Base-by-base conservation (phyloP, 2,888 invertebrate species). In the Gymnoscelis rufifasciata region DNA sequence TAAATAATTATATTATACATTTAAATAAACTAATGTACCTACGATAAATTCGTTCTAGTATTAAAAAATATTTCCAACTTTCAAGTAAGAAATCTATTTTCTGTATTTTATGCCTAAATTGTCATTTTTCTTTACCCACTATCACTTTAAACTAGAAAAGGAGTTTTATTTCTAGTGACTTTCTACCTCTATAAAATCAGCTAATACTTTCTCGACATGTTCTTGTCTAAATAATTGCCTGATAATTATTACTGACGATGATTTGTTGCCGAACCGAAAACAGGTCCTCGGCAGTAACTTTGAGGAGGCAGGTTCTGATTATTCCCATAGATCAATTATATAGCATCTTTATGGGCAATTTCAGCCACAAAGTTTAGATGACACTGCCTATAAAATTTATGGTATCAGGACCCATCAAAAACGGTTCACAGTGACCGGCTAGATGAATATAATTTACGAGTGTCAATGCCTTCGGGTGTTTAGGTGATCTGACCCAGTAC, bases 371-470 rank as follows among this genome's bases (percentile, higher is more conserved):
- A 56, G 52, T 57, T 59, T 55, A 59, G 61, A 64, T 56, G 66
- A 59, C 60, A 56, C 54, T 41, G 43, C 46, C 48, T 45, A 57
- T 56, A 45, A 58, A 71, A 73, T 78, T 78, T 74, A 78, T 69
- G 66, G 52, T 68, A 68, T 71, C 70, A 56, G 69, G 59, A 64
- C 57, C 59, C 59, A 68, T 77, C 66, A 71, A 66, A 43, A 74
- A 68, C 60, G 60, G 59, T 75, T 73, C 81, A 84, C 82, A 75
- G 81, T 80, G 79, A 77, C 57, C 59, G 62, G 64, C 56, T 67
- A 67, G 66, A 72, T 71, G 69, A 72, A 75, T 73, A 69, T 72
- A 65, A 67, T 71, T 76, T 78, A 76, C 71, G 73, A 71, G 74
- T 80, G 78, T 79, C 77, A 76, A 75, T 76, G 73, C 71, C 76